Base-by-base conservation (phyloP, 2,888 invertebrate species). In the Tetranychus truncatus region DNA sequence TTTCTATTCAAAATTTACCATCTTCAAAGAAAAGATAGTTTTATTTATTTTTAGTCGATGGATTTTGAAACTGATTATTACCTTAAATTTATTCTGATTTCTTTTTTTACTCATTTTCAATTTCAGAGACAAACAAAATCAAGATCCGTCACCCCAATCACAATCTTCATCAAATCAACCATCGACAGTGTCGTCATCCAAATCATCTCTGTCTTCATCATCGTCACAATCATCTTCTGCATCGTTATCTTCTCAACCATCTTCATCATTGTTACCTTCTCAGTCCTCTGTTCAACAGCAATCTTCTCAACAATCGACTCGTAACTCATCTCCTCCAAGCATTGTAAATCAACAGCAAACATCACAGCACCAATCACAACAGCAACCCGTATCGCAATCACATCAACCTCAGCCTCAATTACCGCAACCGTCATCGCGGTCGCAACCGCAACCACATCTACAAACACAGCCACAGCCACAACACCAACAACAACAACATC, bases 61-160 rank as follows among this genome's bases (percentile, higher is more conserved):
- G 9, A 55, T 55, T 15, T 55, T 55, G 6, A 55, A 15, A 2
- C 55, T 55, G 55, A 55, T 55, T 9, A 6, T 55, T 1, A 55
- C 9, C 15, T 9, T 15, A 6, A 55, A 5, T 55, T 55, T 3
- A 15, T 55, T 15, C 3, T 55, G 2, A 15, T 55, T 46, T 55
- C 55, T 77, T 74, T 45, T 75, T 66, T 74, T 77, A 55, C 15
- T 55, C 15, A 55, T 55, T 15, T 55, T 7, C 15, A 15, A 9
- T 55, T 55, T 74, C 69, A 87, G 77, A 67, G 84, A 83, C 72
- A 77, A 77, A 75, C 77, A 78, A 46, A 77, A 71, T 55, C 55
- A 55, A 55, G 55, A 55, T 55, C 55, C 55, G 55, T 55, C 55
- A 55, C 55, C 55, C 6, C 55, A 55, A 55, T 15, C 55, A 9